Evolutionary conservation across 37 sponge, comb jelly and placozoan genomes (phyloP).

Genomic region (Crambe crambe): DNA sequence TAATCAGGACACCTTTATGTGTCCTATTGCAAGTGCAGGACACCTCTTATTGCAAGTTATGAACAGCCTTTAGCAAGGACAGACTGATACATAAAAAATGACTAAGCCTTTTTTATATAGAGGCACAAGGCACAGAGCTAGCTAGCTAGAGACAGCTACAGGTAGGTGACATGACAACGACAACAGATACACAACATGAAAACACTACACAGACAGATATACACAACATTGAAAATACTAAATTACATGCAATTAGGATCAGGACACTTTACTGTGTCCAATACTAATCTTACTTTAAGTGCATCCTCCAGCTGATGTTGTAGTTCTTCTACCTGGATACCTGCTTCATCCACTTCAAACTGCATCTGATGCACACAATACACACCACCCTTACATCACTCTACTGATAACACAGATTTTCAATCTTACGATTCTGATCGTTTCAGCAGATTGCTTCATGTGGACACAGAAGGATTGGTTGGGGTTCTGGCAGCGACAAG

Average conservation of each 20-base stretch:
- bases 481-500: background rate
- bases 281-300: background rate
- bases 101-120: too few relatives aligned
- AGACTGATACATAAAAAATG: too few relatives aligned
- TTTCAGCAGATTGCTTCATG: background rate
- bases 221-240: too few relatives aligned
- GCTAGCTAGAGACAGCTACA: too few relatives aligned
- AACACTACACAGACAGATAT: too few relatives aligned
- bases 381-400: background rate
- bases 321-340: background rate
- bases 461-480: background rate
- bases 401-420: background rate
- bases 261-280: background rate
- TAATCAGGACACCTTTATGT: background rate
- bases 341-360: constrained; percentile 12
- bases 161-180: too few relatives aligned
- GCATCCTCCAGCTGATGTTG: background rate
- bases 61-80: too few relatives aligned
- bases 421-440: background rate
- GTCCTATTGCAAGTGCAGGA: background rate
- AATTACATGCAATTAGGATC: background rate
- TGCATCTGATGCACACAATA: background rate
- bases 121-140: too few relatives aligned
- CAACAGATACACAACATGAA: too few relatives aligned
- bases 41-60: too few relatives aligned